phyloP scores from a whole-genome alignment of 92 coral and sea anemone genomes.

The Porites cylindrica region DNA sequence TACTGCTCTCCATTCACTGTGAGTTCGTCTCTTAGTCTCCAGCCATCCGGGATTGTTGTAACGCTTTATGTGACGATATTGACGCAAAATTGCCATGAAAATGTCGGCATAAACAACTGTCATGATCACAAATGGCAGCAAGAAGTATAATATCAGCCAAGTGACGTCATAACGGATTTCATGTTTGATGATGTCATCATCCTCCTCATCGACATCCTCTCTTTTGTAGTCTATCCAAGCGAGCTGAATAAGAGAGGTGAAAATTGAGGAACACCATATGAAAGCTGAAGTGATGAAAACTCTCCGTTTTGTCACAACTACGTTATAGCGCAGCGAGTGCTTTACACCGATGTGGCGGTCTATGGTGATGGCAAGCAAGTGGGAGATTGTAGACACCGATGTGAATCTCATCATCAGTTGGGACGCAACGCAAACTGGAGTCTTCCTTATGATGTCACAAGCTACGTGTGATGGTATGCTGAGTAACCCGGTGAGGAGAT shows the following conservation, averaged over 20 bases:
- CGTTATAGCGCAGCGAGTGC: constrained; percentile 74
- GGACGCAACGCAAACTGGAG: constrained; percentile 58
- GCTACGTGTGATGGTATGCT: constrained; percentile 72
- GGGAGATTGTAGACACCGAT: constrained; percentile 67
- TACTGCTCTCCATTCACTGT: constrained; percentile 76
- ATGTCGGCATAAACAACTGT: constrained; percentile 50
- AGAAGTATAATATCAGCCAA: constrained; percentile 47
- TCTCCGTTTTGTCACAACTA: constrained; percentile 63
- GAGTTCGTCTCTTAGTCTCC: constrained; percentile 50
- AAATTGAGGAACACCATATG: constrained; percentile 59
- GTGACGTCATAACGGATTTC: constrained; percentile 66
- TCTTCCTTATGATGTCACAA: constrained; percentile 62
- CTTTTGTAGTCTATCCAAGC: constrained; percentile 42
- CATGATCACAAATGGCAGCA: constrained; percentile 62
- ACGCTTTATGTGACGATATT: constrained; percentile 61
- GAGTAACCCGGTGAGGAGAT: constrained; percentile 78
- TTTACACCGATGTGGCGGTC: constrained; percentile 75
- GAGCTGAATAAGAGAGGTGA: constrained; percentile 60
- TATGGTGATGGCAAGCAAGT: constrained; percentile 61
- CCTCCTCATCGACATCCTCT: constrained; percentile 41
- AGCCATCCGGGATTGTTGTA: constrained; percentile 66
- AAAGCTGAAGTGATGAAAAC: constrained; percentile 16
- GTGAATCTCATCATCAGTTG: constrained; percentile 68
- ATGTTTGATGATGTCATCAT: constrained; percentile 49
- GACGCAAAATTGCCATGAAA: constrained; percentile 66